Conservation (phyloP, 2,888 invertebrate genomes). For the Eupithecia insigniata region DNA sequence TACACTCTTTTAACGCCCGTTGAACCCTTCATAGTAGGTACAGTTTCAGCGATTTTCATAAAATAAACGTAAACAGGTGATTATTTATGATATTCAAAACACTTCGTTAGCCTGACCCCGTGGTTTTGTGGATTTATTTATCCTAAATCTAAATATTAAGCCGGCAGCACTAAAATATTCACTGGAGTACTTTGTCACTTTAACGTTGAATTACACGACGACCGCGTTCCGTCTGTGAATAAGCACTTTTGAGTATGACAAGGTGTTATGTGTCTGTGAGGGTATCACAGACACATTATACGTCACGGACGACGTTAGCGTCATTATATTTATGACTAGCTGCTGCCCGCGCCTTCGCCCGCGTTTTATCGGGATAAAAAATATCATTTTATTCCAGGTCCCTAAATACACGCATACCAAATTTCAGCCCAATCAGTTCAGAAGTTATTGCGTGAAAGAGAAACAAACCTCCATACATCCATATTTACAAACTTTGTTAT, state of each 20-base stretch:
- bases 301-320: no score
- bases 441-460: no score
- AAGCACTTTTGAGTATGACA: background rate
- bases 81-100: constrained; percentile 10
- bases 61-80: constrained; percentile 1
- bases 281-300: no score
- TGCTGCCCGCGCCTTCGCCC: no score
- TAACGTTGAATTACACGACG: background rate
- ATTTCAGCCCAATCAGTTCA: no score
- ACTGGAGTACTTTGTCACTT: background rate
- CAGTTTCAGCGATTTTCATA: constrained; percentile 9
- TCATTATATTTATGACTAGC: no score
- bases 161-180: background rate
- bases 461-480: no score
- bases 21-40: background rate
- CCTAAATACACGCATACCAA: no score
- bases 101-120: background rate
- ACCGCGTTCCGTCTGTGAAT: background rate
- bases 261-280: no score
- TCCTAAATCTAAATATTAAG: background rate
- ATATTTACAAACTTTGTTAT: no score
- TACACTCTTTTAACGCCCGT: background rate
- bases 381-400: no score
- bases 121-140: background rate
- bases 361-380: no score